These are phyloP conservation scores for Oryctolagus cuniculus DNA, from an alignment of 2,113 vertebrate genomes.

Conservation along the genomic window DNA sequence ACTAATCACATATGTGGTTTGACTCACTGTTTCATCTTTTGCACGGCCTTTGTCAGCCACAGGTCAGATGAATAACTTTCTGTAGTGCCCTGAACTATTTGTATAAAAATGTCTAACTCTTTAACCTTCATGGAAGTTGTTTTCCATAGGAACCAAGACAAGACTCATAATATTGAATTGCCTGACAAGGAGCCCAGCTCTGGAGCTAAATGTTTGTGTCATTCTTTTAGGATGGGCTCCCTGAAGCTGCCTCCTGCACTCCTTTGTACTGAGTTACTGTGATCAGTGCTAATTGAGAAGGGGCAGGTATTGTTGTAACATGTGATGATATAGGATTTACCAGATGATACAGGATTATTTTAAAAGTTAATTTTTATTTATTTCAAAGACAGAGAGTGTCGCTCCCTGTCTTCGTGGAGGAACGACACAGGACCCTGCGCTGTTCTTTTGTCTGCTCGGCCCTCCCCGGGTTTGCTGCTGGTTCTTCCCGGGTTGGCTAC, in stretches of 20 bases:
- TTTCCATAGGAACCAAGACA: background rate
- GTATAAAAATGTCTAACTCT: background rate
- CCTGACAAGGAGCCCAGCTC: background rate
- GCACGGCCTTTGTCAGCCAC: background rate
- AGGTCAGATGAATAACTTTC: conserved; percentile 4
- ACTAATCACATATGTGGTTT: conserved; percentile 43
- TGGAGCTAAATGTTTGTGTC: background rate
- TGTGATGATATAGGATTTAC: background rate
- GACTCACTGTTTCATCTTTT: conserved; percentile 19
- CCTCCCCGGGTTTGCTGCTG: too few species aligned
- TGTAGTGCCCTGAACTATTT: background rate
- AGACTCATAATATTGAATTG: background rate
- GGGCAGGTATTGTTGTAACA: background rate
- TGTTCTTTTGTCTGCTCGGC: too few species aligned
- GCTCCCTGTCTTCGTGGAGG: too few species aligned
- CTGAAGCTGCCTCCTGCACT: background rate
- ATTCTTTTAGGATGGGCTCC: background rate
- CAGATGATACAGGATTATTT: background rate
- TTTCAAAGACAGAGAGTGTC: too few species aligned
- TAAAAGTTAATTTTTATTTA: too few species aligned
- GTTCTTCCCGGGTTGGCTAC: too few species aligned
- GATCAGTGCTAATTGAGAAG: background rate
- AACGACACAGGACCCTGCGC: too few species aligned
- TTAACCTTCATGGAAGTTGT: conserved; percentile 2
- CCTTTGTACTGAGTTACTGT: background rate